Conservation (phyloP, 2,113 vertebrate species). For the Labrus mixtus region DNA sequence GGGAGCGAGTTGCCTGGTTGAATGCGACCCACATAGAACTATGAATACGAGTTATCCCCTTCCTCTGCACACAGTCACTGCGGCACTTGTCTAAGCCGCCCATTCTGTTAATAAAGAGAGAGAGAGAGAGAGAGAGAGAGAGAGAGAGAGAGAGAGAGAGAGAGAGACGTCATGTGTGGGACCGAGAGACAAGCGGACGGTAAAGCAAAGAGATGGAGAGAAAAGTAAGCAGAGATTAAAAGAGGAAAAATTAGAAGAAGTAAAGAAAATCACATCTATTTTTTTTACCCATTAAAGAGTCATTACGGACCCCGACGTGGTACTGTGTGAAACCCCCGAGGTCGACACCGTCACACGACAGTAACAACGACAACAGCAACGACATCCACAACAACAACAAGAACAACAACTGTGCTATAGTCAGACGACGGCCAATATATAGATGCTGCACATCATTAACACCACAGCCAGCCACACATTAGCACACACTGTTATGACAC, state of each 20-base stretch:
- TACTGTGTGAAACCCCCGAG: conserved; percentile 60
- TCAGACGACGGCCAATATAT: conserved; percentile 55
- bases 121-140: neutral
- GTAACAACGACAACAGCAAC: conserved; percentile 47
- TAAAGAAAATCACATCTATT: conserved; percentile 31
- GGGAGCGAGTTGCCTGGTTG: conserved; percentile 39
- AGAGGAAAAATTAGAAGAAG: neutral
- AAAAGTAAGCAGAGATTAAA: neutral
- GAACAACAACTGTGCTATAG: conserved; percentile 67
- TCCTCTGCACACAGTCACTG: conserved; percentile 44
- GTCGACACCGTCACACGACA: conserved; percentile 74
- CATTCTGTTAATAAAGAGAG: conserved; percentile 60
- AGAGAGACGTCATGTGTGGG: conserved; percentile 39
- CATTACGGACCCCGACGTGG: conserved; percentile 61
- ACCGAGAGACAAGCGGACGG: conserved; percentile 8
- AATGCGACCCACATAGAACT: conserved; percentile 60
- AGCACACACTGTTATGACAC: conserved; percentile 59
- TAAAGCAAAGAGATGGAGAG: neutral
- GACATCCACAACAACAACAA: conserved; percentile 54
- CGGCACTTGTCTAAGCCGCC: conserved; percentile 47
- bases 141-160: too few species aligned
- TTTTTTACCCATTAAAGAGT: conserved; percentile 61
- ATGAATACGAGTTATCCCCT: conserved; percentile 46
- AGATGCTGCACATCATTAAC: conserved; percentile 72
- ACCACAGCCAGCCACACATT: conserved; percentile 70